phyloP scores from a whole-genome alignment of 1,140 invertebrate genomes.

The Cotesia chilonis region DNA sequence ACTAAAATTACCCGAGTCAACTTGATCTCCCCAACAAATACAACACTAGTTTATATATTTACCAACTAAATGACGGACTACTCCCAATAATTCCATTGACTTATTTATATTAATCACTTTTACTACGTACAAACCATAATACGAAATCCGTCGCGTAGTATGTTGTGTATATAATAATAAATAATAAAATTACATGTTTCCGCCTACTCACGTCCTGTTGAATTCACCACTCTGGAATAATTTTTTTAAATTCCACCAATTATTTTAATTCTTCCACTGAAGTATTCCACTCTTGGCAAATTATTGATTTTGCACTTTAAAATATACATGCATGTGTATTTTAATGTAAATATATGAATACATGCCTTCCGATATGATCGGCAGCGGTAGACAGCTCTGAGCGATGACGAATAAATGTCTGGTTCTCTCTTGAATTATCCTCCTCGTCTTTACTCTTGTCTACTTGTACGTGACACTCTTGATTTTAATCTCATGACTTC shows the following conservation, averaged over 20 bases:
- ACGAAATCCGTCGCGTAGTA: no score
- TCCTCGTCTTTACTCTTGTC: background rate
- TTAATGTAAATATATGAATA: background rate
- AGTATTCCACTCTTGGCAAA: background rate
- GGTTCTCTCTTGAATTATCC: background rate
- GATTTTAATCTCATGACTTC: background rate
- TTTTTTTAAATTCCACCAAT: background rate
- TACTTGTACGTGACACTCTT: background rate
- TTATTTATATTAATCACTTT: no score
- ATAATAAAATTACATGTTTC: constrained; percentile 3
- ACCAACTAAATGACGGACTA: no score
- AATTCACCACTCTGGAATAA: background rate
- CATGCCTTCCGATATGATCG: background rate
- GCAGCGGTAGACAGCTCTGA: background rate
- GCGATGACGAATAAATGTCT: constrained; percentile 17
- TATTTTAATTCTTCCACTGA: background rate
- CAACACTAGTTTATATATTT: no score
- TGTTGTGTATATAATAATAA: background rate
- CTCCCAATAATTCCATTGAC: no score
- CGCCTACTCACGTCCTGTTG: background rate
- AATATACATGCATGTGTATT: background rate
- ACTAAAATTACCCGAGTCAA: no score
- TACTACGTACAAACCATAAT: no score
- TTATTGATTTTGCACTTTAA: background rate
- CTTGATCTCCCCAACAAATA: no score